A percentile compares a stretch with the other conserved stretches of the same genome.
Evolutionary conservation across 1,140 invertebrate genomes (phyloP).

Genomic region (Drosophila funebris): DNA sequence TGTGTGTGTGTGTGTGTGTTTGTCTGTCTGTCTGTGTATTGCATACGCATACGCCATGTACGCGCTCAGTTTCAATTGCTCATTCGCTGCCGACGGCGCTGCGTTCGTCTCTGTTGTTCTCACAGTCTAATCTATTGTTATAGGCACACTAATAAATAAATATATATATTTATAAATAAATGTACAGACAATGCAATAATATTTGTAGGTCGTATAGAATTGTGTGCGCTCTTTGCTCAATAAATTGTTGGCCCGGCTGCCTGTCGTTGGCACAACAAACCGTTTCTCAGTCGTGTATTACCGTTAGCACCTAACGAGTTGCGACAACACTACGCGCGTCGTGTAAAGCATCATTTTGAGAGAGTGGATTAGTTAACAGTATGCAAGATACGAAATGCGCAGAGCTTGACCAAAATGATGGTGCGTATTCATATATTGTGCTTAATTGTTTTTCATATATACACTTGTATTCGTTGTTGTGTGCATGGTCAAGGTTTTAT

Average conservation of each 20-base stretch:
- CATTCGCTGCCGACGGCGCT: conserved; percentile 55
- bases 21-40: conserved; percentile 4
- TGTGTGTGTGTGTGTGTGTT: conserved; percentile 24
- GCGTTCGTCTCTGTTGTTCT: conserved; percentile 37
- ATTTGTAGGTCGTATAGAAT: conserved; percentile 16
- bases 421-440: conserved; percentile 50
- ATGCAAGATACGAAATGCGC: conserved; percentile 73
- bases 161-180: background rate
- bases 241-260: conserved; percentile 22
- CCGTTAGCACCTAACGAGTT: conserved; percentile 53
- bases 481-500: conserved; percentile 40
- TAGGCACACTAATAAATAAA: conserved; percentile 32
- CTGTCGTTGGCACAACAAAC: conserved; percentile 29
- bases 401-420: conserved; percentile 57
- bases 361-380: conserved; percentile 19
- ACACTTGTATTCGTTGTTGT: background rate
- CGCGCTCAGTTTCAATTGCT: conserved; percentile 66
- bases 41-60: conserved; percentile 68
- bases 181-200: conserved; percentile 13
- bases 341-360: conserved; percentile 4
- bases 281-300: conserved; percentile 53
- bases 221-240: conserved; percentile 17
- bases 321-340: conserved; percentile 9
- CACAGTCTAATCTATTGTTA: conserved; percentile 25
- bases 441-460: background rate